Conservation (phyloP, 2,113 vertebrate species). For the Cyphomyrus discorhynchus region DNA sequence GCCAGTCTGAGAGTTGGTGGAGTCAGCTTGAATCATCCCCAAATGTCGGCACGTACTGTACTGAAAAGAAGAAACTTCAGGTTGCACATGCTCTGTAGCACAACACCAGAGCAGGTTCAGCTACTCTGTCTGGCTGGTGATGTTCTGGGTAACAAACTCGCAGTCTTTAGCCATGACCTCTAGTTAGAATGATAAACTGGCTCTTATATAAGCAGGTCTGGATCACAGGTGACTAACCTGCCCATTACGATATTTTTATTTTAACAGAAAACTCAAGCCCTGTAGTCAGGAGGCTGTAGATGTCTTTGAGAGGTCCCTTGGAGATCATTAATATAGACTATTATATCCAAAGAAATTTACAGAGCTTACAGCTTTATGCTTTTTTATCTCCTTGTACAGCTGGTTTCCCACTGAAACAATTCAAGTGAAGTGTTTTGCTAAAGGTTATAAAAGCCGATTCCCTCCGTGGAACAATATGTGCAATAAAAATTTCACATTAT, state of each 20-base stretch:
- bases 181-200: neutral
- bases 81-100: neutral
- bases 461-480: neutral
- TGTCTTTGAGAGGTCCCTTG: neutral
- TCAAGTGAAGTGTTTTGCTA: neutral
- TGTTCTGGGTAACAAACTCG: neutral
- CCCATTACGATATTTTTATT: neutral
- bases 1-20: neutral
- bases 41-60: neutral
- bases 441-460: conserved; percentile 1
- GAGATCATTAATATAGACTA: neutral
- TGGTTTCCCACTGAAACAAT: neutral
- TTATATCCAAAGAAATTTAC: neutral
- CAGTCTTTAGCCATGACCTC: neutral
- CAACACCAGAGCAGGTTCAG: neutral
- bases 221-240: neutral
- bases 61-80: neutral
- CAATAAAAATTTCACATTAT: neutral
- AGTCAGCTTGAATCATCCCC: neutral
- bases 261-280: neutral
- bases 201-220: neutral
- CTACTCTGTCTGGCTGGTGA: neutral
- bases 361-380: neutral
- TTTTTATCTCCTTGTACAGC: neutral
- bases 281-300: neutral